phyloP scores from a whole-genome alignment of 2,797 vertebrate species.

The Pseudochaenichthys georgianus region DNA sequence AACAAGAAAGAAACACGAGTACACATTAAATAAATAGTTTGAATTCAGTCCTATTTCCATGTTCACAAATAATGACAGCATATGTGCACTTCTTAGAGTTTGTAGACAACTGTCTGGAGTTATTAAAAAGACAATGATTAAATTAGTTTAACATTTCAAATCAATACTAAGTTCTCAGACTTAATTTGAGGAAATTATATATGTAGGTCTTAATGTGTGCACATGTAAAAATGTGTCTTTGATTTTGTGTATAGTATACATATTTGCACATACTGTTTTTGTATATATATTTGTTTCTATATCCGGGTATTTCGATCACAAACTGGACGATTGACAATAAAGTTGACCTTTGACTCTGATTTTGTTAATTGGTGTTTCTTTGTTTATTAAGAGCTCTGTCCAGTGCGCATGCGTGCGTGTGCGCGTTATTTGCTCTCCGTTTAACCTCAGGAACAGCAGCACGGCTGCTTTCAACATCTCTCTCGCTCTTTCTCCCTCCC shows the following conservation, averaged over 20 bases:
- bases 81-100: neutral
- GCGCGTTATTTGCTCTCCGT: conserved; percentile 55
- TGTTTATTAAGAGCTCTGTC: neutral
- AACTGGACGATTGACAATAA: too few species aligned
- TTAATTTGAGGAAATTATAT: too few species aligned
- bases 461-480: conserved; percentile 26
- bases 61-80: neutral
- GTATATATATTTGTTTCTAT: too few species aligned
- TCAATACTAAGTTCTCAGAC: neutral
- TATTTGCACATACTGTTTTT: too few species aligned
- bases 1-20: neutral
- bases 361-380: conserved; percentile 1
- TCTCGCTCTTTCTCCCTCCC: conserved; percentile 25
- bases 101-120: neutral
- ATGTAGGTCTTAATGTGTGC: neutral
- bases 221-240: too few species aligned
- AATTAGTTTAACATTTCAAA: neutral
- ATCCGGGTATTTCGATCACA: too few species aligned
- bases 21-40: neutral
- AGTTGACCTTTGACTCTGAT: too few species aligned
- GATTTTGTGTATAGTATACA: too few species aligned
- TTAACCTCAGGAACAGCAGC: conserved; percentile 60
- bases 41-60: neutral
- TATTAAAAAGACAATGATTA: neutral
- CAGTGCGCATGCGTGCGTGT: conserved; percentile 3